Evolutionary conservation across 2,113 vertebrate genomes (phyloP), one percentile per base, ranked within the genome.

Genomic region (Neodon shergylaensis): DNA sequence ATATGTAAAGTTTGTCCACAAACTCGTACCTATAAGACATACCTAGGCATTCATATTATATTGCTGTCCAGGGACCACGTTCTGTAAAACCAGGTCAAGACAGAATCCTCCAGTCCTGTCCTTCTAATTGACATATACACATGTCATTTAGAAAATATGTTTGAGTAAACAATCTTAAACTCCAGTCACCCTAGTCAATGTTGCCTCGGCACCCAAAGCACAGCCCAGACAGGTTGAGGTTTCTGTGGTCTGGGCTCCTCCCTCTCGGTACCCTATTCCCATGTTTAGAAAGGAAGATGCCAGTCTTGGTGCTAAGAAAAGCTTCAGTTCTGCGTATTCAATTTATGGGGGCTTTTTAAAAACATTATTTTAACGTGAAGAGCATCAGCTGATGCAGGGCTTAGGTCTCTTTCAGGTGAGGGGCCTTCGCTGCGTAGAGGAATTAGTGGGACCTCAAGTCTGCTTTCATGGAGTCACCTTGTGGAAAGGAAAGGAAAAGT

Each of bases 121-220:
- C 31, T 92, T 82, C 39, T 90, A 94, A 90, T 6, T 82, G 88
- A 92, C 73, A 86, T 78, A 88, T 78, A 90, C 92, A 89, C 49
- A 94, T 52, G 89, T 89, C 86, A 86, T 93, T 95, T 95, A 88
- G 68, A 94, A 96, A 97, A 61, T 88, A 92, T 76, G 58, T 36
- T 26, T 92, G 44, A 91, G 79, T 54, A 96, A 95, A 94, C 82
- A 92, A 87, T 61, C 68, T 94, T 76, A 49, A 3, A 0, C 33
- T 79, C 47, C 3, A 26, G 7, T 31, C 21, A 9, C 9, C 7
- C 28, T 49, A 76, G 44, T 49, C 36, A 13, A 6, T 13, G 63
- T 44, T 26, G 24, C 42, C 52, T 11, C 9, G 1, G 12, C 22
- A 52, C 72, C 66, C 65, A 33, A 47, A 91, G 91, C 88, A 92